phyloP scores from a whole-genome alignment of 2,888 invertebrate species.

The Hydropsyche betteni region DNA sequence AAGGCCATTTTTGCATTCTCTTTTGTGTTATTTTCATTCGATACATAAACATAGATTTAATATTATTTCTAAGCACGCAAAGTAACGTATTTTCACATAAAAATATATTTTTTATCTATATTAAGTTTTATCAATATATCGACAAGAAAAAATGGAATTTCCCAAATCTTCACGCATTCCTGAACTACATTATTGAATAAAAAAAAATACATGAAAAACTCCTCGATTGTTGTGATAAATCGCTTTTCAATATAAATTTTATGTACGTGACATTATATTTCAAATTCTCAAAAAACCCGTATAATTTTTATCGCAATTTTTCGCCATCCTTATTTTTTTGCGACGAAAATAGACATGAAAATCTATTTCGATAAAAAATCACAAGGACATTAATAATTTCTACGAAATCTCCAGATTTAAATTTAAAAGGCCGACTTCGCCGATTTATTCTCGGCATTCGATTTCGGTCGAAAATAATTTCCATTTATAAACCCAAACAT shows the following conservation, averaged over 20 bases:
- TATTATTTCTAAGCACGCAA: too few species aligned
- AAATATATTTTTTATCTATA: too few species aligned
- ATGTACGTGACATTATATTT: background rate
- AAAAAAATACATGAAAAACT: conserved; percentile 4
- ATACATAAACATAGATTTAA: too few species aligned
- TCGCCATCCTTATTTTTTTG: too few species aligned
- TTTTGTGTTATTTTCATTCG: too few species aligned
- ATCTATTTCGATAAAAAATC: background rate
- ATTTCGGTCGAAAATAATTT: background rate
- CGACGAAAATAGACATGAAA: too few species aligned
- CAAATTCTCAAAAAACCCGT: too few species aligned
- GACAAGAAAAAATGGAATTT: background rate
- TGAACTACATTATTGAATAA: conserved; percentile 14
- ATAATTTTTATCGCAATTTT: too few species aligned
- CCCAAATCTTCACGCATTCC: background rate
- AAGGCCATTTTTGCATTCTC: too few species aligned
- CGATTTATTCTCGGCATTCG: background rate
- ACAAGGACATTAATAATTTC: background rate
- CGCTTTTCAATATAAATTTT: background rate
- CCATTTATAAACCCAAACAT: too few species aligned
- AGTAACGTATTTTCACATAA: too few species aligned
- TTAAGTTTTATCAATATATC: too few species aligned
- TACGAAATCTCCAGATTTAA: background rate
- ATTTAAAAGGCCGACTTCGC: background rate
- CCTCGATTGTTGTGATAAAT: background rate